Evolutionary conservation across 2,888 invertebrate species (phyloP).

Genomic region (Cephonodes hylas): DNA sequence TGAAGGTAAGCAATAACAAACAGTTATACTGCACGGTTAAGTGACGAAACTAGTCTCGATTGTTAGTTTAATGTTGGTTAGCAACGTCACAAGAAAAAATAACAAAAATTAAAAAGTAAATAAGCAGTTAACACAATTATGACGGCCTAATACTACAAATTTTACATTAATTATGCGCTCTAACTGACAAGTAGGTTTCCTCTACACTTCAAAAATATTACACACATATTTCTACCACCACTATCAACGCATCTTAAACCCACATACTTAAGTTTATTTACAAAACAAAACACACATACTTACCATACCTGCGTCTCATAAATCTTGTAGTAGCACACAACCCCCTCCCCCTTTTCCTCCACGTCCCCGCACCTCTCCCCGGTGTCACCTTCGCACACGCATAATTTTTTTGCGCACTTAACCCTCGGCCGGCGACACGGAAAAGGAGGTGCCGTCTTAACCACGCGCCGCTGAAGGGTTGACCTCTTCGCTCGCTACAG

Average conservation of each 20-base stretch:
- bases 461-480: conserved; percentile 65
- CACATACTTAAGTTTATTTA: neutral
- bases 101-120: too few relatives aligned
- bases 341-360: conserved; percentile 23
- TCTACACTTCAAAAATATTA: too few relatives aligned
- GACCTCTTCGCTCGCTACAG: conserved; percentile 38
- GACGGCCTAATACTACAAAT: too few relatives aligned
- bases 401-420: conserved; percentile 74
- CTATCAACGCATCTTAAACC: neutral
- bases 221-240: neutral
- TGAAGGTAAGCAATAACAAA: too few relatives aligned
- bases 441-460: conserved; percentile 75
- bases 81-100: too few relatives aligned
- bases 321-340: conserved; percentile 24
- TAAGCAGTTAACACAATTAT: too few relatives aligned
- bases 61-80: too few relatives aligned
- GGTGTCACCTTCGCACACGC: conserved; percentile 52
- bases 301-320: conserved; percentile 20
- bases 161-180: too few relatives aligned
- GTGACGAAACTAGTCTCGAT: too few relatives aligned
- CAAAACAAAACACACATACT: neutral
- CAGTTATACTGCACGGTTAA: too few relatives aligned
- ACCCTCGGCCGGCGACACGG: conserved; percentile 60
- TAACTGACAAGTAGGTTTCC: too few relatives aligned
- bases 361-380: conserved; percentile 16